A percentile compares a stretch with the other conserved stretches of the same genome.
phyloP scores from a whole-genome alignment of 1,140 invertebrate genomes.

The Propsilocerus akamusi region DNA sequence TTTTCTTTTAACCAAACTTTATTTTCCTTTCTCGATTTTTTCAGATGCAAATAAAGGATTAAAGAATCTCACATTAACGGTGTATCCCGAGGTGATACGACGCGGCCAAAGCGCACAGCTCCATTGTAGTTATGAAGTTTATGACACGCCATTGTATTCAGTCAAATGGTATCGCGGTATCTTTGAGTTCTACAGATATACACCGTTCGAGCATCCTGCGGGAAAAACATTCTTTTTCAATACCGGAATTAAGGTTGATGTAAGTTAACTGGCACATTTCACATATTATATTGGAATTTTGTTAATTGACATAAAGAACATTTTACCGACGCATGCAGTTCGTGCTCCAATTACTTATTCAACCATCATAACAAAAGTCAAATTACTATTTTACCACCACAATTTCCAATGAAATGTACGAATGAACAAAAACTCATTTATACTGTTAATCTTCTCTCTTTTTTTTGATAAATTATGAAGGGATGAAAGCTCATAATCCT shows the following conservation, averaged over 20 bases:
- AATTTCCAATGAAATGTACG: no score
- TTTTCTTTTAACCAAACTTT: neutral
- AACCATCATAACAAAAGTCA: no score
- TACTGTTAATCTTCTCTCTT: no score
- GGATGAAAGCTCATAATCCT: no score
- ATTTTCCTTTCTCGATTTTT: neutral
- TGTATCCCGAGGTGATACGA: conserved; percentile 29
- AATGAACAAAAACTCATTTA: no score
- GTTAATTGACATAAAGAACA: no score
- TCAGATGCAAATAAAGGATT: conserved; percentile 16
- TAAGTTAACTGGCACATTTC: no score
- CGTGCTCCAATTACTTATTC: no score
- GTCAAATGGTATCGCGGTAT: conserved; percentile 62
- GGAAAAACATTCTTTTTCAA: conserved; percentile 44
- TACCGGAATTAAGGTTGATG: conserved; percentile 47
- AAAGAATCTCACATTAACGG: conserved; percentile 27
- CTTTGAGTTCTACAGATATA: conserved; percentile 50
- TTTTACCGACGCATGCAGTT: no score
- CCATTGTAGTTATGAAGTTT: conserved; percentile 47
- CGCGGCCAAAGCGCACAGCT: conserved; percentile 29
- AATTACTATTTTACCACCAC: no score
- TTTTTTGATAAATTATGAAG: no score
- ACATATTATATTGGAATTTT: no score
- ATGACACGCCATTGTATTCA: conserved; percentile 46
- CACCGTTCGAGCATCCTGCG: conserved; percentile 37